Base-by-base conservation (phyloP, 2,113 vertebrate genomes). In the Heterotis niloticus region DNA sequence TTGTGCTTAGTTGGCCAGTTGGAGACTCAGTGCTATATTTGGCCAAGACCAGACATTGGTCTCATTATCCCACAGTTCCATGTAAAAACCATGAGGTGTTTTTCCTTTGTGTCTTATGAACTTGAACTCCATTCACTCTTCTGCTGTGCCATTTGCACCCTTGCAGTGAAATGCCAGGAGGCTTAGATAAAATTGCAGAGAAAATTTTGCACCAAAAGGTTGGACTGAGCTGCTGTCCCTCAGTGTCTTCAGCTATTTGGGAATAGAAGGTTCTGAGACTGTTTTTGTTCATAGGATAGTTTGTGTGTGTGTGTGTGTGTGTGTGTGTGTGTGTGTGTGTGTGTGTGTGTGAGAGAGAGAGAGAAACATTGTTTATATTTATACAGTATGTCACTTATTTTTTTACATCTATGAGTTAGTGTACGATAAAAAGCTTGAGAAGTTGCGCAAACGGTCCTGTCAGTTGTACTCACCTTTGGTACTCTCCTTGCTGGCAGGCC, bases 1-100 rank as follows among this genome's bases (percentile, higher is more conserved):
- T 86, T 84, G 78, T 73, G 78, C 64, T 82, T 82, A 75, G 84
- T 81, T 80, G 83, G 78, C 80, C 85, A 78, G 72, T 78, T 84
- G 76, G 74, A 77, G 71, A 68, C 29, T 64, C n/a, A 14, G 57
- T 76, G 75, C 83, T 78, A 75, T 76, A 78, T 86, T 70, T 82
- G 64, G 20, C 26, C 75, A 54, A 82, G 81, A 77, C 78, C 28
- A 80, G 20, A 66, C 79, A 74, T 29, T n/a, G 52, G 12, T 17
- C 71, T 71, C 28, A 29, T 62, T 24, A 57, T 14, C 59, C 59
- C 13, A 57, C 54, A 54, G 57, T 56, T 74, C 71, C 71, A 57
- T 23, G 54, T 51, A 74, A 23, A 34, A 57, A 7, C 14, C 16
- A 54, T 51, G 13, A 12, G 5, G 51, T 0, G 23, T 17, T 14